Evolutionary conservation across 1,140 invertebrate genomes (phyloP).

Genomic region (Cherax destructor): DNA sequence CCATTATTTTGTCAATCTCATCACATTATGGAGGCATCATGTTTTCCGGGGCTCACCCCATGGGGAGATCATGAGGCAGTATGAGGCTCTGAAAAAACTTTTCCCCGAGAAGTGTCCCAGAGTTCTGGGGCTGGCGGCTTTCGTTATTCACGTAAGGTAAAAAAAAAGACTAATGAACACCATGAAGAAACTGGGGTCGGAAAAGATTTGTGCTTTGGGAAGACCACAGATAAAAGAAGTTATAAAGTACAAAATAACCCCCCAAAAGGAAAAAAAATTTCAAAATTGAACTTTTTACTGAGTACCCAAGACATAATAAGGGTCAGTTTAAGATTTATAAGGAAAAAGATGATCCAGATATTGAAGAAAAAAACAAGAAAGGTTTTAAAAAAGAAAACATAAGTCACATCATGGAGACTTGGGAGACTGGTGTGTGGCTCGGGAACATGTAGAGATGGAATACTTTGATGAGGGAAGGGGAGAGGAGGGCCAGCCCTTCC

Average conservation of each 20-base stretch:
- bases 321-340: constrained; percentile 29
- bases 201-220: constrained; percentile 83
- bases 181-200: constrained; percentile 84
- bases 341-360: not conserved
- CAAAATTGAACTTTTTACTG: constrained; percentile 10
- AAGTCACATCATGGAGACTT: too few species aligned
- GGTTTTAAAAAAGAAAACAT: constrained; percentile 77
- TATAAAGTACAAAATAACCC: constrained; percentile 75
- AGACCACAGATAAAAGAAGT: constrained; percentile 80
- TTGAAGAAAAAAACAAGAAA: constrained; percentile 41
- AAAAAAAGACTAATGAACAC: constrained; percentile 78
- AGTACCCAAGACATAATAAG: constrained; percentile 10
- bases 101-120: constrained; percentile 79
- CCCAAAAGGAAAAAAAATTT: constrained; percentile 76
- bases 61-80: constrained; percentile 80
- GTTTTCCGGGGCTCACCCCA: constrained; percentile 78
- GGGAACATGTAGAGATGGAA: constrained; percentile 72
- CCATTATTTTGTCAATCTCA: constrained; percentile 82
- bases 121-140: constrained; percentile 88
- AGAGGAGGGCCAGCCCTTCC: constrained; percentile 50
- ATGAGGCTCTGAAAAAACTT: constrained; percentile 76
- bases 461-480: constrained; percentile 50
- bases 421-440: constrained; percentile 79
- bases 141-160: constrained; percentile 86
- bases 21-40: constrained; percentile 95